Percentiles rank a stretch among this genome's conserved stretches.
Evolutionary conservation across 2,113 vertebrate genomes (phyloP).

Genomic region (Daboia siamensis): DNA sequence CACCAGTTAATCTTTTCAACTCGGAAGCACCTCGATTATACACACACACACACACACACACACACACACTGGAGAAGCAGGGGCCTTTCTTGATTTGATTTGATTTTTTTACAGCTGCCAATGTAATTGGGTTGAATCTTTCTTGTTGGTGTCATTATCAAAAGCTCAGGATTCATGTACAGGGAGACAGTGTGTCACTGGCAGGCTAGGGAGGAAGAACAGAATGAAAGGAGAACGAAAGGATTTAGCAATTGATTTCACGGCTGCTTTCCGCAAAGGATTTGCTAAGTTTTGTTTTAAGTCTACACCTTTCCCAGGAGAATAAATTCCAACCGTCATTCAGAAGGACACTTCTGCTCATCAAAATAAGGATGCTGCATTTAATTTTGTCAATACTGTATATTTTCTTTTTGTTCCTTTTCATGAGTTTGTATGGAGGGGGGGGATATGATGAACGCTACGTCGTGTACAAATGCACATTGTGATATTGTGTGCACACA

Average conservation of each 20-base stretch:
- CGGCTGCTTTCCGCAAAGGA: slow-evolving; percentile 42
- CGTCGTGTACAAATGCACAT: neutral
- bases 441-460: neutral
- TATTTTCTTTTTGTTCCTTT: slow-evolving; percentile 8
- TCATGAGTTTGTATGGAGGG: slow-evolving; percentile 17
- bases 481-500: neutral
- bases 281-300: slow-evolving; percentile 39
- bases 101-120: neutral
- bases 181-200: slow-evolving; percentile 16
- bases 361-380: slow-evolving; percentile 41
- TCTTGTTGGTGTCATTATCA: slow-evolving; percentile 30
- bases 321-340: slow-evolving; percentile 37
- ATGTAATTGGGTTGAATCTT: neutral
- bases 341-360: neutral
- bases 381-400: slow-evolving; percentile 43
- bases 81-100: neutral
- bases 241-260: slow-evolving; percentile 23
- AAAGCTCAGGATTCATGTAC: slow-evolving; percentile 19
- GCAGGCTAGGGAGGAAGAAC: neutral
- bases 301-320: slow-evolving; percentile 36
- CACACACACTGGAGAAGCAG: too few species aligned
- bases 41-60: too few species aligned
- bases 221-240: neutral
- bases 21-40: too few species aligned
- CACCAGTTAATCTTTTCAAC: too few species aligned